These are phyloP conservation scores for Ctenoplectra terminalis DNA, from an alignment of 1,140 invertebrate genomes.

Conservation along the genomic window DNA sequence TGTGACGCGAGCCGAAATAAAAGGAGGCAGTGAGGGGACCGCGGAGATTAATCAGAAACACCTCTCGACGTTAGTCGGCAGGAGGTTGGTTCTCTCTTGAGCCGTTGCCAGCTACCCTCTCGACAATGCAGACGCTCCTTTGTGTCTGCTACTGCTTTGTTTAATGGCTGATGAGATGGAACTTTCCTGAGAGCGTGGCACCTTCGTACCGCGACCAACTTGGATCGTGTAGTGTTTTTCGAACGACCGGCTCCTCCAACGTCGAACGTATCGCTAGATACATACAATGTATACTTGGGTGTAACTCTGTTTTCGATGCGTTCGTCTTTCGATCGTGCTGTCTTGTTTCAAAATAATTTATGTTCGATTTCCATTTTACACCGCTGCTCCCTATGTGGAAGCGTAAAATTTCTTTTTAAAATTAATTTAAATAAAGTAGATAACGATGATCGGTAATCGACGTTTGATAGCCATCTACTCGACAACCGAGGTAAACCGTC, in stretches of 20 bases:
- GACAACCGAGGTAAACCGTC: conserved; percentile 49
- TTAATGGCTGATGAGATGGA: conserved; percentile 80
- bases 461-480: conserved; percentile 59
- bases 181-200: conserved; percentile 64
- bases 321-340: background rate
- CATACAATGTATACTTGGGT: too few species aligned
- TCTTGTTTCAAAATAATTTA: background rate
- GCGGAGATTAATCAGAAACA: conserved; percentile 77
- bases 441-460: conserved; percentile 59
- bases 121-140: conserved; percentile 73
- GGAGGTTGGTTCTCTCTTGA: conserved; percentile 52
- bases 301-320: too few species aligned
- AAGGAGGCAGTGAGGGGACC: conserved; percentile 40
- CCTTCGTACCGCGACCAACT: conserved; percentile 46
- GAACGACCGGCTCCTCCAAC: conserved; percentile 38
- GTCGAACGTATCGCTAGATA: background rate
- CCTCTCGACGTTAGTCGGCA: conserved; percentile 56
- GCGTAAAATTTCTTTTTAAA: too few species aligned
- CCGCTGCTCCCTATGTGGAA: background rate
- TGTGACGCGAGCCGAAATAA: conserved; percentile 33
- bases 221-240: conserved; percentile 5
- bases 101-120: conserved; percentile 60
- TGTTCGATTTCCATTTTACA: conserved; percentile 19
- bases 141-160: conserved; percentile 75
- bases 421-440: too few species aligned